phyloP scores from a whole-genome alignment of 2,888 invertebrate genomes.

The Tenthredo notha region DNA sequence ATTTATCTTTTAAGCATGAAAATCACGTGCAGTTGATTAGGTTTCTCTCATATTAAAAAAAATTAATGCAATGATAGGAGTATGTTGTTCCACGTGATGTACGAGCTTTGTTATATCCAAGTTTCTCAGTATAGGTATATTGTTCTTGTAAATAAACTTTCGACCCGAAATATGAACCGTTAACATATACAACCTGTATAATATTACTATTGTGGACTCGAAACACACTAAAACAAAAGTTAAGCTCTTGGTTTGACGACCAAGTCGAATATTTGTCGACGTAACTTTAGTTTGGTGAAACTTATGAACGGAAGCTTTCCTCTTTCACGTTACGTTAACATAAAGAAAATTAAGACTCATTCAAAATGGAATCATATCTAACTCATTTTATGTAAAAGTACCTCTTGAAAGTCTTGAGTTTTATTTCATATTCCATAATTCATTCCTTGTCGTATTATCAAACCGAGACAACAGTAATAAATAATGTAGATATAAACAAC shows the following conservation, averaged over 20 bases:
- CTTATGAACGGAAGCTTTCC: neutral
- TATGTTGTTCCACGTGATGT: neutral
- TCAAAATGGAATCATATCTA: neutral
- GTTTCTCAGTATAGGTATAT: neutral
- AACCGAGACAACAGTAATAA: neutral
- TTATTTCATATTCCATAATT: neutral
- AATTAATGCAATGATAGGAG: neutral
- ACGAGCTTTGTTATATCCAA: neutral
- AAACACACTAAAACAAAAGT: neutral
- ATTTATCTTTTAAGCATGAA: neutral
- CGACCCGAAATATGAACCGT: neutral
- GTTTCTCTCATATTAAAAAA: neutral
- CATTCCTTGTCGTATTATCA: neutral
- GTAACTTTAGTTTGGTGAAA: conserved; percentile 19
- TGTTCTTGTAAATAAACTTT: neutral
- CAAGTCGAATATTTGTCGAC: conserved; percentile 5
- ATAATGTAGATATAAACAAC: neutral
- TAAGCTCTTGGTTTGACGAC: neutral
- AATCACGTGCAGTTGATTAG: neutral
- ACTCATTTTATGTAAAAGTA: neutral
- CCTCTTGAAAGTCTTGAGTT: neutral
- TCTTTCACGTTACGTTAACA: neutral
- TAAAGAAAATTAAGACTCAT: neutral
- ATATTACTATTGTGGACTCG: neutral
- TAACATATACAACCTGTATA: neutral